Base-by-base conservation (phyloP, 2,113 vertebrate species). In the Megaleporinus macrocephalus region DNA sequence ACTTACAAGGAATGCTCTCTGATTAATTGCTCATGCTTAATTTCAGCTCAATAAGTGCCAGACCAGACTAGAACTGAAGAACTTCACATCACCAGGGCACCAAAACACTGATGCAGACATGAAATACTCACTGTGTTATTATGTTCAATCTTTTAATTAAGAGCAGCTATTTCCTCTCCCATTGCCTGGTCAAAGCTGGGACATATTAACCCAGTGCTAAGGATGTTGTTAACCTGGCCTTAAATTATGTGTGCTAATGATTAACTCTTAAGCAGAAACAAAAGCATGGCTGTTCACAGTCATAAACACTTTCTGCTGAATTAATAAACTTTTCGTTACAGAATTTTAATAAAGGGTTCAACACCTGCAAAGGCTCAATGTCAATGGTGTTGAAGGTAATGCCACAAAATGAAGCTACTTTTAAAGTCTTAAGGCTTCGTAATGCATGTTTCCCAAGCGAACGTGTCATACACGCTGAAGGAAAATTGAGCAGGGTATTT, bases 111-210 rank as follows among this genome's bases (percentile, higher is more conserved):
- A 81, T 71, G 29, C 4, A 84, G 75, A 75, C 26, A 74, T 80
- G 72, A 81, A 82, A 69, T 80, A 80, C 84, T 82, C 84, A 84
- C 74, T 41, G 5, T 83, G 66, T 86, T 76, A 85, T 89, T 87
- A 84, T 69, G 61, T 30, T 74, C 83, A 86, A 78, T 83, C 81
- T 87, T 86, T 89, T 89, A 82, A 90, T 88, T 89, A 88, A 27
- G 85, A 73, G 78, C 83, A 73, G 82, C 89, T 86, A 88, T 88
- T 92, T 92, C 86, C 89, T 80, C 74, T 87, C 70, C 29, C 76
- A 87, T 87, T 81, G 85, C 79, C 87, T 87, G 89, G 90, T 84
- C 88, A 78, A 87, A 86, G 82, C 86, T 88, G 90, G 87, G 84
- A 87, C 87, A 80, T 83, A 91, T 90, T 88, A 91, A 87, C 85